Evolutionary conservation across 2,113 vertebrate genomes (phyloP).

Genomic region (Falco punctatus): DNA sequence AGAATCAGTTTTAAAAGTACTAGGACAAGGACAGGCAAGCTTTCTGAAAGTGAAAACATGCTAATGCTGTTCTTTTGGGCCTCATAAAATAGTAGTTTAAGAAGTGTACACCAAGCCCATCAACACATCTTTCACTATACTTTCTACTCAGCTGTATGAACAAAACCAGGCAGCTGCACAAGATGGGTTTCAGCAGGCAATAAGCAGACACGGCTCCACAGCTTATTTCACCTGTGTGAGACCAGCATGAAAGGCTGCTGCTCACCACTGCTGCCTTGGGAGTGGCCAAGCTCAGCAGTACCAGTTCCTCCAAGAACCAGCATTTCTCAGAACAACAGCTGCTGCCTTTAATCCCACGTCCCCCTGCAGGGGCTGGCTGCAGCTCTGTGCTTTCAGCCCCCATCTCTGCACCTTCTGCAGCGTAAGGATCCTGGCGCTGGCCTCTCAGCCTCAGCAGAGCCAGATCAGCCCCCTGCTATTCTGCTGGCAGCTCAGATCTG

Average conservation of each 20-base stretch:
- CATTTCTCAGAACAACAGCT: neutral
- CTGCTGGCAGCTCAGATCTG: neutral
- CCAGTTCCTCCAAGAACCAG: neutral
- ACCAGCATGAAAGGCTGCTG: neutral
- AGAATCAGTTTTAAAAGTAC: neutral
- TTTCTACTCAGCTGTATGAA: neutral
- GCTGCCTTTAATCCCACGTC: neutral
- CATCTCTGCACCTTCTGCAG: neutral
- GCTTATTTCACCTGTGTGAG: neutral
- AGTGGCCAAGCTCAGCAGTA: neutral
- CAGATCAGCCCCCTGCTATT: neutral
- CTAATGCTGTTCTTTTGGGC: neutral
- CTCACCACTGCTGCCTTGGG: neutral
- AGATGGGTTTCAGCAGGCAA: neutral
- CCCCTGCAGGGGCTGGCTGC: neutral
- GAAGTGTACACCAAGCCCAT: neutral
- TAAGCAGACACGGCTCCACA: neutral
- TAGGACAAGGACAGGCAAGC: neutral
- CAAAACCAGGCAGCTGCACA: neutral
- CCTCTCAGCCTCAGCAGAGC: neutral
- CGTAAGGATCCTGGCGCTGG: neutral
- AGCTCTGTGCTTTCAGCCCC: neutral
- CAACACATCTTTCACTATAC: fast-evolving
- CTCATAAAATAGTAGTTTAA: neutral
- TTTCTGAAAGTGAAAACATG: neutral